Evolutionary conservation across 35 echinoderm and acorn worm species (phyloP).

Genomic region (Strongylocentrotus purpuratus): DNA sequence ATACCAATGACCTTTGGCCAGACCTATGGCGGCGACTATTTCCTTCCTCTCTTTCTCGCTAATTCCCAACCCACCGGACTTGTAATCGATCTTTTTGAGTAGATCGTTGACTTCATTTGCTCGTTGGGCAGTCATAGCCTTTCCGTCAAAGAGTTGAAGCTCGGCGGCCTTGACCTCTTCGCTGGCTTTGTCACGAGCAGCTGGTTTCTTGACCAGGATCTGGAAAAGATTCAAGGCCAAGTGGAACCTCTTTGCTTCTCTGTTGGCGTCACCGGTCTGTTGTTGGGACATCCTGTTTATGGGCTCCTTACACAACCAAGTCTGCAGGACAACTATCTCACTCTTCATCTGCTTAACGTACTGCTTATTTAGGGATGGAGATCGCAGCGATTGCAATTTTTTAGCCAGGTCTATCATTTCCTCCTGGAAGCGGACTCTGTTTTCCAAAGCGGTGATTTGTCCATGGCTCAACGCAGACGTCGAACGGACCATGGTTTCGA

Average conservation of each 20-base stretch:
- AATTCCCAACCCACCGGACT: not conserved
- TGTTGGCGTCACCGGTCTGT: not conserved
- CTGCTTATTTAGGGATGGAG: not conserved
- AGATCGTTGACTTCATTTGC: not conserved
- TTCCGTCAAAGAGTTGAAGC: not conserved
- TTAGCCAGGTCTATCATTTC: not conserved
- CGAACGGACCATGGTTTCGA: not conserved
- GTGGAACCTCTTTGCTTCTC: not conserved
- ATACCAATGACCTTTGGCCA: constrained; percentile 73
- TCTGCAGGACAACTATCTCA: not conserved
- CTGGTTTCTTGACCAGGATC: not conserved
- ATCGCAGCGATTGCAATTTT: not conserved
- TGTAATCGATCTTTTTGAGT: not conserved
- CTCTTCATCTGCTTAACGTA: not conserved
- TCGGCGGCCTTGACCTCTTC: not conserved
- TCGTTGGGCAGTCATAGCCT: not conserved
- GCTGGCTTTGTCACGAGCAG: not conserved
- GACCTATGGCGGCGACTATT: constrained; percentile 61
- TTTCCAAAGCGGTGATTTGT: not conserved
- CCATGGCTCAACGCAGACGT: not conserved
- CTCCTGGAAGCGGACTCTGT: not conserved
- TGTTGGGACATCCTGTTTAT: constrained; percentile 22
- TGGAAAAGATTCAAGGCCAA: not conserved
- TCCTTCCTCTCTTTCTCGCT: not conserved
- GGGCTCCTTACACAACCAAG: not conserved